Evolutionary conservation across 2,113 vertebrate genomes (phyloP).

Genomic region (human): GRCh38 chr11:105252501-105253000

Average conservation of each 20-base stretch:
- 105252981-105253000: neutral
- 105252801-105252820: neutral
- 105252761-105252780: neutral
- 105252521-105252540: neutral
- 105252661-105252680: neutral
- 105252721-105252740: rapidly evolving
- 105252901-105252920: neutral
- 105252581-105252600: neutral
- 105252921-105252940: neutral
- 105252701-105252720: neutral
- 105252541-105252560: neutral
- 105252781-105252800: neutral
- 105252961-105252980: neutral
- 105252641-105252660: neutral
- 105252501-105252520: neutral
- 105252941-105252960: neutral
- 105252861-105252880: neutral
- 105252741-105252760: no score
- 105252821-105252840: neutral
- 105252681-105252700: neutral
- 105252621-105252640: neutral
- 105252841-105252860: neutral
- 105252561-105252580: neutral
- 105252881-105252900: neutral
- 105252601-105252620: neutral